Base-by-base conservation (phyloP, 1,140 invertebrate species). In the Diprion similis region DNA sequence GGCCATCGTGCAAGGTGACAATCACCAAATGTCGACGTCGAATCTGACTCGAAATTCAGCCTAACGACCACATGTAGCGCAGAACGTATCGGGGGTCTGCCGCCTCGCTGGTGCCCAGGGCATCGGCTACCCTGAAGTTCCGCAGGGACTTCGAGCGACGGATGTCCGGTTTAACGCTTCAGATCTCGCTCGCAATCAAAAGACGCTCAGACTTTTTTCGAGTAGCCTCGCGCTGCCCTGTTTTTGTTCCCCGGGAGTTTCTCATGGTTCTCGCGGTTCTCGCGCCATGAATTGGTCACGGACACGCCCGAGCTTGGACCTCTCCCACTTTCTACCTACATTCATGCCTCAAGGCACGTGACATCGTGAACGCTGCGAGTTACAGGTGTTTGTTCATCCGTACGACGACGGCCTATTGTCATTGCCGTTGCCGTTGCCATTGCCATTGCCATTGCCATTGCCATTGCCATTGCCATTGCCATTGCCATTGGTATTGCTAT, bases 331-430 rank as follows among this genome's bases (percentile, higher is more conserved):
- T 37, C 24, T 37, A 59, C 51, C 24, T 37, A 59, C 51, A 13
- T 59, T 17, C 51, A 17, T 59, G 11, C 51, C 51, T 4, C 51
- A 13, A 17, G 83, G 82, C 84, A 84, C 85, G 84, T 85, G 85
- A 86, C 82, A 76, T 75, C 77, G 71, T 71, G 66, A 75, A 76
- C 75, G 74, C 76, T 78, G 73, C 78, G 77, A 77, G 81, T 84
- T 85, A 86, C 83, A 84, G 84, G 82, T 85, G 84, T 84, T 85
- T 79, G 80, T 78, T 77, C 76, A 79, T 81, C 71, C 76, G 66
- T 18, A 68, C 66, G 10, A 7, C 8, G 17, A 64, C 17, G 8
- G 13, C 51, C 10, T 10, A 10, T 71, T 74, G 47, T 47, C 64
- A 74, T 74, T 71, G 8, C 17, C 59, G 8, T 17, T 17, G 17